phyloP scores from a whole-genome alignment of 1,140 invertebrate species.

The Halesus radiatus region DNA sequence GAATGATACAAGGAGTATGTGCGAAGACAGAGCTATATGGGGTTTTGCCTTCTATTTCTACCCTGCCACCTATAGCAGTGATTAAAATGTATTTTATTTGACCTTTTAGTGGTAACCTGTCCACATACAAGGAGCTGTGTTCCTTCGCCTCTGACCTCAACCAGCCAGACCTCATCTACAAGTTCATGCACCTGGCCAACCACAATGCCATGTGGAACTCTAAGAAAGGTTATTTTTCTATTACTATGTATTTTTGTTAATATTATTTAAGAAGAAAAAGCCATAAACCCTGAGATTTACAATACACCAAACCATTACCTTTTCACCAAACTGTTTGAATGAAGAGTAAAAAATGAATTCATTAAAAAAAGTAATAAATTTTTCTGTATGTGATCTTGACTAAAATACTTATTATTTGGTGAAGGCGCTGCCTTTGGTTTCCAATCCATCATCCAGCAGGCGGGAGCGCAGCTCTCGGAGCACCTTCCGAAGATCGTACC shows the following conservation, averaged over 20 bases:
- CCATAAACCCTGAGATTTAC: too few relatives aligned
- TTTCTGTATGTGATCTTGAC: too few relatives aligned
- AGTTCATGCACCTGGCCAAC: conserved; percentile 95
- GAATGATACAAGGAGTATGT: too few relatives aligned
- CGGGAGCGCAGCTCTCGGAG: conserved; percentile 84
- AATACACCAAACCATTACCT: too few relatives aligned
- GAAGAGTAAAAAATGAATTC: too few relatives aligned
- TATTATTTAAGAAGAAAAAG: too few relatives aligned
- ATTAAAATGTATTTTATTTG: background rate
- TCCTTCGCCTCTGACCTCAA: conserved; percentile 93
- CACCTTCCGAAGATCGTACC: conserved; percentile 90
- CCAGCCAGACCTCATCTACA: conserved; percentile 94
- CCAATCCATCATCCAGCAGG: conserved; percentile 84
- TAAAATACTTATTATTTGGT: conserved; percentile 12
- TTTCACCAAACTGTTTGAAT: too few relatives aligned
- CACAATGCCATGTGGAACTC: conserved; percentile 95
- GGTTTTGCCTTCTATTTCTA: too few relatives aligned
- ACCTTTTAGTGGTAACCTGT: conserved; percentile 80
- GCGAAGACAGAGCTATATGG: too few relatives aligned
- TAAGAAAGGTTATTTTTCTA: conserved; percentile 71
- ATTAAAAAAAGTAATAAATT: too few relatives aligned
- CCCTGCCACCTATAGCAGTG: too few relatives aligned
- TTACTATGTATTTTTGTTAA: background rate
- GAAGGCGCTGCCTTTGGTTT: conserved; percentile 94
- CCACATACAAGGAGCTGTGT: conserved; percentile 95